Base-by-base conservation (phyloP, 64 coral and sea anemone species). In the Acropora tenuis region DNA sequence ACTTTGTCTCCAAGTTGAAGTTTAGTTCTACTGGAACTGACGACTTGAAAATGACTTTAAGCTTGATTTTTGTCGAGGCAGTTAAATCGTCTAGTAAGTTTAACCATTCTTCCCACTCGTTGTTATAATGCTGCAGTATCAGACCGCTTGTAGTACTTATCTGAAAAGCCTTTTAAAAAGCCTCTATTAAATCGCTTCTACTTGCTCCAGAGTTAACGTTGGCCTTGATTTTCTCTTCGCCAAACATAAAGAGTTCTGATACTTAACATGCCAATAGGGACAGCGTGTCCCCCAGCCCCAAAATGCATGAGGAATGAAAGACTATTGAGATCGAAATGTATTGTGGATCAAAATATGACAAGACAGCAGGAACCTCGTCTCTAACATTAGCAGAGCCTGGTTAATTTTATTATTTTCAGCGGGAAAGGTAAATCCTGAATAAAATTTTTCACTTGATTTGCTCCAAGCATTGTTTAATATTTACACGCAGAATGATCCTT, bases 21-120 rank as follows among this genome's bases (percentile, higher is more conserved):
- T 50, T 50, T 19, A 55, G 16, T 55, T 48, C 12, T 48, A 52
- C 0, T n/a, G 78, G 47, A 19, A 80, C 17, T 80, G 43, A 19
- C 47, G n/a, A 1, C 78, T 80, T 87, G 85, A 6, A 87, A 87
- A 87, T 50, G 67, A 87, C 66, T 73, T 88, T 88, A 15, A 88
- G 69, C 19, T 88, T 88, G 42, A 73, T 71, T 73, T 48, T 65
- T 73, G 85, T 88, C 16, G 85, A 73, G 15, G 66, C 66, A 88
- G 46, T 88, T 47, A 88, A 88, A 76, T 50, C 49, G 42, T 46
- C 12, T n/a, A 69, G 69, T 73, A 76, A 40, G 49, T 88, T 88
- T 88, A 74, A 19, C 85, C 85, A 88, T 74, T 88, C 68, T 73
- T 88, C 30, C 85, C 85, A 88, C 20, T 88, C 85, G 60, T 88